Conservation (phyloP, 2,113 vertebrate species). For the Anoura caudifer region DNA sequence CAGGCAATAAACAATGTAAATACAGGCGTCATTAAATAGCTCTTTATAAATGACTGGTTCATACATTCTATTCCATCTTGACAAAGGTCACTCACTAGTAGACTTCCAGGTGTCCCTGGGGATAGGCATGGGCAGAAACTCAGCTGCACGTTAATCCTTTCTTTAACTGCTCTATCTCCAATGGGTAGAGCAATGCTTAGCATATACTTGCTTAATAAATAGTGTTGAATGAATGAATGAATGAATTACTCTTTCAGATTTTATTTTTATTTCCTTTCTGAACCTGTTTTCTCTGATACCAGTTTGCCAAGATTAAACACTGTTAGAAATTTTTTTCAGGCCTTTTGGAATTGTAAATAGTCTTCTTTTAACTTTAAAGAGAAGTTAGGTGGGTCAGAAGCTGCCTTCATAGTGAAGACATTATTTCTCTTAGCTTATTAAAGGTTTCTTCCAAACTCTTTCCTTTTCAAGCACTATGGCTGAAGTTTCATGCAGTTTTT, state of each 20-base stretch:
- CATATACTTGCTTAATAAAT: not conserved
- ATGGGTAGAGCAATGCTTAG: not conserved
- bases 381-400: not conserved
- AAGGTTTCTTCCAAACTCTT: not conserved
- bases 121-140: not conserved
- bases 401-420: not conserved
- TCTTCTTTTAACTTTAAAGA: not conserved
- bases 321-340: not conserved
- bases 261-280: slow-evolving; percentile 1
- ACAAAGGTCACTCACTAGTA: not conserved
- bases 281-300: not conserved
- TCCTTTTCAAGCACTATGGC: not conserved
- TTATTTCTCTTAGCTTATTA: slow-evolving; percentile 11
- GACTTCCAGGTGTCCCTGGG: not conserved
- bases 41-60: not conserved
- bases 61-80: not conserved
- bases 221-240: not conserved
- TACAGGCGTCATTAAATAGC: not conserved
- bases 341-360: not conserved
- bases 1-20: not conserved
- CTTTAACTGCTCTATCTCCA: not conserved
- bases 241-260: not conserved
- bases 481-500: slow-evolving; percentile 16
- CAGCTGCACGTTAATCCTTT: not conserved
- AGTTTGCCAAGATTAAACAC: not conserved